These are phyloP conservation scores for Xerus inauris DNA, from an alignment of 2,113 vertebrate species.

Conservation along the genomic window DNA sequence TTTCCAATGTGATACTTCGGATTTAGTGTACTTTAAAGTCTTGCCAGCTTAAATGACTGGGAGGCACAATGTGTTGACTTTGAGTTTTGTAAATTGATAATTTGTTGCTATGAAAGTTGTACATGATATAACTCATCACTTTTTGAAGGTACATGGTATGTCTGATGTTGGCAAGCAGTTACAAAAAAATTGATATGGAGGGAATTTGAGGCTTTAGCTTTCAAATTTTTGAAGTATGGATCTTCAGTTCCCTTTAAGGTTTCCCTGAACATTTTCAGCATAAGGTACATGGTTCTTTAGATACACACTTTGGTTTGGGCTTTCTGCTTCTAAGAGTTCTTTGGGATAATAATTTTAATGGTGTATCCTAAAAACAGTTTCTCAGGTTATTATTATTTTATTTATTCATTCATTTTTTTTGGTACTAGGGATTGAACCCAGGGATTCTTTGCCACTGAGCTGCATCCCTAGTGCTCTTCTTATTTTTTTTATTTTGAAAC, in stretches of 20 bases:
- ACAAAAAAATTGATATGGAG: constrained; percentile 31
- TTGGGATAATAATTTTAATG: constrained; percentile 7
- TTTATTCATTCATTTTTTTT: too few relatives aligned
- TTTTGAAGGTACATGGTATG: constrained; percentile 33
- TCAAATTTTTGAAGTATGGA: neutral
- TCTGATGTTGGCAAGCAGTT: constrained; percentile 72
- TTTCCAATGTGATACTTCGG: constrained; percentile 67
- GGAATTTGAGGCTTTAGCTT: constrained; percentile 43
- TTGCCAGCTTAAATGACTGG: constrained; percentile 75
- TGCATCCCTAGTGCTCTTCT: too few relatives aligned
- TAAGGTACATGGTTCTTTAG: neutral
- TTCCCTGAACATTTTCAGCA: constrained; percentile 28
- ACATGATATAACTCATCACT: constrained; percentile 59
- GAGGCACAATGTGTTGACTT: constrained; percentile 69
- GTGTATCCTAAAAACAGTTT: neutral
- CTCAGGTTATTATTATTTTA: neutral
- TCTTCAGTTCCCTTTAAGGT: neutral
- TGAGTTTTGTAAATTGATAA: constrained; percentile 71
- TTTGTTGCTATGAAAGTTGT: constrained; percentile 68
- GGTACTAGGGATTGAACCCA: too few relatives aligned
- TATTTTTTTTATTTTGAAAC: too few relatives aligned
- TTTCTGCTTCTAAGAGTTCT: constrained; percentile 38
- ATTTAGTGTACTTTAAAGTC: constrained; percentile 75
- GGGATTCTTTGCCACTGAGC: too few relatives aligned
- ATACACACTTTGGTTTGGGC: neutral